Base-by-base conservation (phyloP, 2,113 vertebrate species). In the Cairina moschata region DNA sequence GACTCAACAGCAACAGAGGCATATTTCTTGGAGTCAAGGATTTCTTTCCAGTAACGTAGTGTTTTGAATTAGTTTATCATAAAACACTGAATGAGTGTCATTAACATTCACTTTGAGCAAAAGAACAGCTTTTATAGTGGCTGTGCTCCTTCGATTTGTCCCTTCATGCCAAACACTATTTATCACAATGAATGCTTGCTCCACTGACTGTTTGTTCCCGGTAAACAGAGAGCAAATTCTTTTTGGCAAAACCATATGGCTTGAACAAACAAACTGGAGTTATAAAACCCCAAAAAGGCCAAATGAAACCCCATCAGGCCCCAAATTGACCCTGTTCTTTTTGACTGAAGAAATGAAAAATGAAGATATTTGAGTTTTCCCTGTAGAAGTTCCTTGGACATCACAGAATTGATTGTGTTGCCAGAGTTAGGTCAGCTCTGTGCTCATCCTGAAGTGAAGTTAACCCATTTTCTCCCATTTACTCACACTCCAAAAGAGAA, bases 181-280 rank as follows among this genome's bases (percentile, higher is more conserved):
- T 95, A 86, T 89, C 91, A 91, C 60, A 84, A 77, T 59, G 75
- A 93, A 91, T 85, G 59, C 40, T 93, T 81, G 40, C 40, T 93
- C 79, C 59, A 59, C 42, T 69, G 60, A 59, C 60, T 88, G 67
- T 88, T 88, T 91, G 84, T 95, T 91, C 88, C 76, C 25, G 56
- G 85, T 93, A 95, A 93, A 95, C 91, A 95, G 29, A 58, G 38
- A 80, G 77, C 62, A 91, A 86, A 86, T 91, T 94, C 72, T 91
- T 91, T 86, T 82, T 95, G 82, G 77, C 73, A 89, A 83, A 91
- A 75, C 89, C 89, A 94, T 90, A 86, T 83, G 86, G 85, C 40
- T 83, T 86, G 44, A 91, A 71, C 72, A 94, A 93, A 94, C 67
- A 93, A 86, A 55, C 25, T 79, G 21, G 28, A 91, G 77, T 89